Evolutionary conservation across 2,113 vertebrate genomes (phyloP).

Genomic region (Mirza zaza): DNA sequence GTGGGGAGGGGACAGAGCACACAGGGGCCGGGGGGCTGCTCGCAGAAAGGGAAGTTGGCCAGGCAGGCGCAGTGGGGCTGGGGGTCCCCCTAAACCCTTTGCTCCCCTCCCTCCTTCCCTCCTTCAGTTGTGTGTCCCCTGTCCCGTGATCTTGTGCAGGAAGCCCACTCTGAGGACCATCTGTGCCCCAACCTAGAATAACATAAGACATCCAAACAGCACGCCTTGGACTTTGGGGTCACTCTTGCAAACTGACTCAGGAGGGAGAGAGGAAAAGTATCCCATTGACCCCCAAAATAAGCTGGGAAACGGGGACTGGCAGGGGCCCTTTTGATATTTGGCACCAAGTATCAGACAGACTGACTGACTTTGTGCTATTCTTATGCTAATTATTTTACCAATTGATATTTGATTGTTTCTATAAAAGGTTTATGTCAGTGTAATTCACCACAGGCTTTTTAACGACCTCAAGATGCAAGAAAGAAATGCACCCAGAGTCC

Average conservation of each 20-base stretch:
- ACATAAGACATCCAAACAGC: background rate
- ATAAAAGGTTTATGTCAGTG: conserved; percentile 76
- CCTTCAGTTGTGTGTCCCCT: background rate
- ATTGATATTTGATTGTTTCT: conserved; percentile 80
- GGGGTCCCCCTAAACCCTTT: background rate
- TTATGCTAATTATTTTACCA: conserved; percentile 79
- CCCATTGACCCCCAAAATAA: background rate
- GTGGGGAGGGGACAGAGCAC: background rate
- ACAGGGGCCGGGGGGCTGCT: fast-evolving
- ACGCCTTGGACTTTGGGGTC: background rate
- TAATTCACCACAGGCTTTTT: conserved; percentile 78
- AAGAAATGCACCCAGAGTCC: conserved; percentile 67
- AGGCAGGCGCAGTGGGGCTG: fast-evolving
- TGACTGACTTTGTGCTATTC: conserved; percentile 78
- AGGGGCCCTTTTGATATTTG: background rate
- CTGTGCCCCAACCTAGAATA: background rate
- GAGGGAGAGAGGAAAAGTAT: background rate
- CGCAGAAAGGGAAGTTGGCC: background rate
- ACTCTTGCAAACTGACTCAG: background rate
- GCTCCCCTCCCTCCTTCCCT: fast-evolving
- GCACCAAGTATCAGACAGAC: conserved; percentile 55
- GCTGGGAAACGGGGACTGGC: background rate
- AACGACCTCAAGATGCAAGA: conserved; percentile 71
- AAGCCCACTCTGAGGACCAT: fast-evolving
- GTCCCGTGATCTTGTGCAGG: fast-evolving